phyloP scores from a whole-genome alignment of 2,797 vertebrate genomes.

The Aplochiton taeniatus region DNA sequence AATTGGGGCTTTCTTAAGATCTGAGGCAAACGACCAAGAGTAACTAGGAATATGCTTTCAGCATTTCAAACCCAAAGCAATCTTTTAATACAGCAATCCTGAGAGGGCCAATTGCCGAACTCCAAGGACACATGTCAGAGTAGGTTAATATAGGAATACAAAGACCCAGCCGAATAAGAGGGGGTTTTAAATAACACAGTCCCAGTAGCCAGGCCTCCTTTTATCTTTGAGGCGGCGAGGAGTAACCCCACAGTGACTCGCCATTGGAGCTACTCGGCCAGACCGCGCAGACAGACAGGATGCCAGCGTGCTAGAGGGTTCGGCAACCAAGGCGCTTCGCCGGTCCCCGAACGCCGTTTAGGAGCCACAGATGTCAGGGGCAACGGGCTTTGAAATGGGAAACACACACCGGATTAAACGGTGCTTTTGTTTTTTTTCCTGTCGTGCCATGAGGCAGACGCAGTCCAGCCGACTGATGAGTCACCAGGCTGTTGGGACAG shows the following conservation, averaged over 20 bases:
- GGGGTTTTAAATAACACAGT: constrained; percentile 10
- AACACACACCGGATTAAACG: constrained; percentile 24
- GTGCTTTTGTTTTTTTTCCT: constrained; percentile 21
- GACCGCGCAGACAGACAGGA: constrained; percentile 31
- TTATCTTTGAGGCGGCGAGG: constrained; percentile 14
- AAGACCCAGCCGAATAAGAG: background rate
- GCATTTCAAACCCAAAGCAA: background rate
- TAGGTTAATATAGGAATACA: background rate
- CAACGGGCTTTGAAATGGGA: constrained; percentile 59
- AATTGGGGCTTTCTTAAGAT: too few species aligned
- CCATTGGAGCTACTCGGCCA: constrained; percentile 23
- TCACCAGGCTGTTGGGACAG: constrained; percentile 36
- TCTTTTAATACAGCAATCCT: background rate
- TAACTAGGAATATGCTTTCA: background rate
- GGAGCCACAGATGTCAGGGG: constrained; percentile 36
- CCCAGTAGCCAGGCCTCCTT: background rate
- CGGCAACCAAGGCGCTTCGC: constrained; percentile 32
- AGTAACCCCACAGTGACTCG: background rate
- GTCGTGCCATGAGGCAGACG: constrained; percentile 47
- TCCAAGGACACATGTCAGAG: background rate
- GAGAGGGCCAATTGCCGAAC: background rate
- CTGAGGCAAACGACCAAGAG: too few species aligned
- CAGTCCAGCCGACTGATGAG: constrained; percentile 34
- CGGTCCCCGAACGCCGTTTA: constrained; percentile 43
- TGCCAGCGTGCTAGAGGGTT: constrained; percentile 30